These are phyloP conservation scores for Micoletzkya japonica DNA, from an alignment of 2,888 invertebrate species.

Conservation along the genomic window DNA sequence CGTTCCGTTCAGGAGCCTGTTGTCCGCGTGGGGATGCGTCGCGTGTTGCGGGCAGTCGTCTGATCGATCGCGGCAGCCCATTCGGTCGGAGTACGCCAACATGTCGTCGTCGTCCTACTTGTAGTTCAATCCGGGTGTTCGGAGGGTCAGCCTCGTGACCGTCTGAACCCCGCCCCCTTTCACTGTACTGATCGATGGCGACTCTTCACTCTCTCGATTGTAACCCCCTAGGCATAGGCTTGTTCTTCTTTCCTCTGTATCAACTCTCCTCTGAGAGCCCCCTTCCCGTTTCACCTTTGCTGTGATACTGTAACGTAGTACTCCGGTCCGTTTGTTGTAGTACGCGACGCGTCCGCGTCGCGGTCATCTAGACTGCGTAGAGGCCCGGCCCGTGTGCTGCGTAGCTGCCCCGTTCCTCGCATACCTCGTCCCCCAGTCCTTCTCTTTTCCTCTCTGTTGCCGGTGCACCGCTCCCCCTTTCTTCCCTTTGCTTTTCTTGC, in stretches of 20 bases:
- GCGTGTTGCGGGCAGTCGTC: constrained; percentile 2
- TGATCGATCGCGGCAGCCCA: background rate
- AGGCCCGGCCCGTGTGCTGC: too few species aligned
- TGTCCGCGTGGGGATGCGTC: background rate
- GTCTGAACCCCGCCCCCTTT: too few species aligned
- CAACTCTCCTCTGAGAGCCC: too few species aligned
- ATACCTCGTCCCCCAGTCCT: background rate
- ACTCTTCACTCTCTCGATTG: too few species aligned
- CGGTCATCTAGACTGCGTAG: too few species aligned
- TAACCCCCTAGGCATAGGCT: too few species aligned
- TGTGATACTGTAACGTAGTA: too few species aligned
- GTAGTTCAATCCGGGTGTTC: background rate
- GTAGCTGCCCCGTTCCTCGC: background rate
- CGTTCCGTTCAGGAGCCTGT: background rate
- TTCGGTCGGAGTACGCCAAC: constrained; percentile 20
- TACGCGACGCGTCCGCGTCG: too few species aligned
- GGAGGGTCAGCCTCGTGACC: background rate
- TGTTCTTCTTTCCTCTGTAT: too few species aligned
- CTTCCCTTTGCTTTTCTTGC: background rate
- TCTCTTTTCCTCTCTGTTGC: background rate
- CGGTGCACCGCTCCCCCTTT: background rate
- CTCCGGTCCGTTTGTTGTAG: too few species aligned
- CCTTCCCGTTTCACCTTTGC: too few species aligned
- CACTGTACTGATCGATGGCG: too few species aligned
- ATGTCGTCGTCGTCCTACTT: constrained; percentile 18